Evolutionary conservation across 2,888 invertebrate species (phyloP).

Genomic region (Thymelicus sylvestris): DNA sequence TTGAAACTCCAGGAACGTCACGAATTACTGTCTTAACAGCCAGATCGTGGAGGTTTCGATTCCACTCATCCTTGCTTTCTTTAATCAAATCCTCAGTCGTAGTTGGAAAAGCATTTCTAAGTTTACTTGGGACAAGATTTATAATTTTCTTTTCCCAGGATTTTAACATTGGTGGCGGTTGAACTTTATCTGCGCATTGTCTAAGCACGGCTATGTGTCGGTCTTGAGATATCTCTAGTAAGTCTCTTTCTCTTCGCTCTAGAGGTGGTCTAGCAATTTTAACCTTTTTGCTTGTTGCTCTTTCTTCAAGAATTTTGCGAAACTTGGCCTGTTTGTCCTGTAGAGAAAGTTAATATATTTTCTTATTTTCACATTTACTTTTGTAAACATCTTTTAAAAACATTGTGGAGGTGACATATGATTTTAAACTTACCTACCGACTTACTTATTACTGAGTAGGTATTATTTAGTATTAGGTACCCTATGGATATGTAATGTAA

Average conservation of each 20-base stretch:
- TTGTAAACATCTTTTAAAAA: no score
- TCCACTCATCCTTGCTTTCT: slow-evolving; percentile 85
- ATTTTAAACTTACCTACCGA: no score
- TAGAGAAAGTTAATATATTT: slow-evolving; percentile 43
- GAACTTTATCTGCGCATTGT: slow-evolving; percentile 83
- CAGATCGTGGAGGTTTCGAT: slow-evolving; percentile 84
- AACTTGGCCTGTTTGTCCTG: slow-evolving; percentile 76
- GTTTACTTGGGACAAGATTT: slow-evolving; percentile 79
- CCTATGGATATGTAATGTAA: no score
- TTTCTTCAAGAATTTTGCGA: slow-evolving; percentile 70
- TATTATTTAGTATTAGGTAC: no score
- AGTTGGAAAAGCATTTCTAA: slow-evolving; percentile 83
- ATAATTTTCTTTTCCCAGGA: slow-evolving; percentile 86
- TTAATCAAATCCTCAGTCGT: slow-evolving; percentile 80
- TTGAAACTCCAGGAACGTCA: slow-evolving; percentile 82
- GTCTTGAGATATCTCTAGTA: slow-evolving; percentile 76
- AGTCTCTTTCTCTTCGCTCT: slow-evolving; percentile 70
- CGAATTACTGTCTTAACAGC: slow-evolving; percentile 87
- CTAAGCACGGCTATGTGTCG: slow-evolving; percentile 83
- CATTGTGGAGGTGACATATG: no score
- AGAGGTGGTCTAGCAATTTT: slow-evolving; percentile 61
- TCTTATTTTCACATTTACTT: not conserved
- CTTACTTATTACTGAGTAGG: no score
- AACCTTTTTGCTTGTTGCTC: slow-evolving; percentile 69
- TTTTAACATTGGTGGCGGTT: slow-evolving; percentile 86